Percentiles rank a stretch among this genome's conserved stretches.
These are phyloP conservation scores for Cyanocitta stelleri DNA, from an alignment of 2,113 vertebrate species.

Conservation along the genomic window DNA sequence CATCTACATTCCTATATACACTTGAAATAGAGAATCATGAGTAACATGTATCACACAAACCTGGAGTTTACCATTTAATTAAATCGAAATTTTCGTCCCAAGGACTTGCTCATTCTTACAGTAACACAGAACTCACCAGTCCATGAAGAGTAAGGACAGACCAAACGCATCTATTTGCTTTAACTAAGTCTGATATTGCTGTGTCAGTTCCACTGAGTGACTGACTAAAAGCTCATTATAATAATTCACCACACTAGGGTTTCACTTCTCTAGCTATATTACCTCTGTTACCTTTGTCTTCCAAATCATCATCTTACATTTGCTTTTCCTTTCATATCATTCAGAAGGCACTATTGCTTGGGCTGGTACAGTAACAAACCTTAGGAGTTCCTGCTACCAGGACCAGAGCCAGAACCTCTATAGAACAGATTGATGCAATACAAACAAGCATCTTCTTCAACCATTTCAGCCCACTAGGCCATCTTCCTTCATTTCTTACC, in stretches of 20 bases:
- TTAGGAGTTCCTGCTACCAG: neutral
- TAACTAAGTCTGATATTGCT: neutral
- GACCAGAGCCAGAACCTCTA: neutral
- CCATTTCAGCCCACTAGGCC: neutral
- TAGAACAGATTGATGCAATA: neutral
- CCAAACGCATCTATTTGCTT: neutral
- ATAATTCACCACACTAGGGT: neutral
- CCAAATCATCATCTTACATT: neutral
- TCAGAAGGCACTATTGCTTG: neutral
- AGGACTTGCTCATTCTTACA: neutral
- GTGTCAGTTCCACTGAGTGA: neutral
- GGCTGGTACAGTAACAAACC: neutral
- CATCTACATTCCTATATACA: neutral
- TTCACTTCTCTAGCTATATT: neutral
- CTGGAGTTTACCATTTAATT: neutral
- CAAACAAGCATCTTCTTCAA: neutral
- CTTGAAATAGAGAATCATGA: neutral
- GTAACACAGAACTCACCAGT: neutral
- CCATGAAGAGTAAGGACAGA: neutral
- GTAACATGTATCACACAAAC: neutral
- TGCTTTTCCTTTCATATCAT: neutral
- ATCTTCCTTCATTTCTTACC: neutral
- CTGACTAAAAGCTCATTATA: neutral
- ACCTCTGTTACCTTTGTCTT: neutral
- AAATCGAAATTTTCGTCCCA: neutral